Base-by-base conservation (phyloP, 2,888 invertebrate genomes). In the Liopterus haemorrhoidalis region DNA sequence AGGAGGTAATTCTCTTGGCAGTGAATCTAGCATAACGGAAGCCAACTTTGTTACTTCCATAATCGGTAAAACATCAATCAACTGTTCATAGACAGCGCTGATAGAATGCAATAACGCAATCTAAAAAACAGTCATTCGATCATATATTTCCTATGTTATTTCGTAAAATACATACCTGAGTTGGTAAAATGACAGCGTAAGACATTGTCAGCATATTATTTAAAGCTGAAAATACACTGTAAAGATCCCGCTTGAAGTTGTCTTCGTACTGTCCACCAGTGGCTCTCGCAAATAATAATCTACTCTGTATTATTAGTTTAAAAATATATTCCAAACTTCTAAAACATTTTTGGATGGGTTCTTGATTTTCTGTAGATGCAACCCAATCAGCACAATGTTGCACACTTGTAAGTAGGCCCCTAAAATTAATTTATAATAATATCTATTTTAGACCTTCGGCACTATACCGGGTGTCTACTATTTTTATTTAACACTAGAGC, bases 261-360 rank as follows among this genome's bases (percentile, higher is more conserved):
- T 92, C 92, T 60, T 91, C 91, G 60, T 85, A 88, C 65, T 89
- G 85, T 0, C 89, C 90, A 5, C 87, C 88, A 0, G 89, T 91
- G 0, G 91, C 91, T 12, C 88, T 74, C 0, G 88, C 81, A 70
- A 91, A 92, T 25, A 92, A 63, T 25, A 86, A 66, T 4, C 91
- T 74, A 28, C 93, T 94, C 56, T 93, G 87, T 24, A 94, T 92
- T 2, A 94, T 86, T 57, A 95, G 78, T 52, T 93, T 87, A 68
- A 94, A 91, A 54, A 95, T 89, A 50, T 91, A 92, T 61, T 93
- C 93, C 31, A 94, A 71, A 0, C 92, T 91, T 43, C 86, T 82
- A 48, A 92, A 88, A 60, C 91, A 91, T 61, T 89, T 91, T 63
- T 89, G 83, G 48, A 93, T 88, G 0, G 90, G 85, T 59, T 92